Evolutionary conservation across 1,140 invertebrate species (phyloP), one percentile per base, ranked within the genome.

Genomic region (Himalopsyche phryganea): DNA sequence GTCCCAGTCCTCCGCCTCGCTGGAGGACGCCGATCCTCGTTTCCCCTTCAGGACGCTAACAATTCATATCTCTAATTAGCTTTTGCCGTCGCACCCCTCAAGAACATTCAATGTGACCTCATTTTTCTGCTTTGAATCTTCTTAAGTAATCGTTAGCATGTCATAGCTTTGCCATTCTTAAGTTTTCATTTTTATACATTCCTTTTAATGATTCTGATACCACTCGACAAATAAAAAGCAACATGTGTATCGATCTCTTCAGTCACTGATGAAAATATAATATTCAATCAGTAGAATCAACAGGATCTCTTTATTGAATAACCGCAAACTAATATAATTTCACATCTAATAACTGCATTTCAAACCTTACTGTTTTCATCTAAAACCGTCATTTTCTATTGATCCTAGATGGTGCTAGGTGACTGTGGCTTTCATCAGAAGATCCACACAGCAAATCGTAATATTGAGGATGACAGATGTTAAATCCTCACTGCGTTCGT

Each of bases 1-100:
- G 66, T 76, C 75, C 74, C 73, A 76, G 54, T 76, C 74, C 20
- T 63, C 62, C 11, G 33, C 76, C 63, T 77, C 76, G 51, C 75
- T 78, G 0, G 76, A 75, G 2, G 76, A 75, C 11, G 74, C 75
- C 50, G 76, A 75, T 38, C 58, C 65, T 50, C 72, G 74, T 65
- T 78, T 77, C 41, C 71, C 35, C 44, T 77, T 76, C 44, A 73
- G 67, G 41, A 71, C 69, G 66, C 75, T 77, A 68, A 28, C 41
- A 61, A 59, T 63, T 59, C 42, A 62, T 62, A 65, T 45, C 17
- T 15, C 42, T 41, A 18, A 41, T 53, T 53, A 53, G n/a, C 10
- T 18, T 45, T 51, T 36, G 38, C 36, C 32, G 42, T 44, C 50
- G 50, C 32, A 41, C 28, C 23, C 23, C 23, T 28, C 23, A 3